Conservation (phyloP, 2,797 vertebrate genomes). For the Clarias platycephalus region DNA sequence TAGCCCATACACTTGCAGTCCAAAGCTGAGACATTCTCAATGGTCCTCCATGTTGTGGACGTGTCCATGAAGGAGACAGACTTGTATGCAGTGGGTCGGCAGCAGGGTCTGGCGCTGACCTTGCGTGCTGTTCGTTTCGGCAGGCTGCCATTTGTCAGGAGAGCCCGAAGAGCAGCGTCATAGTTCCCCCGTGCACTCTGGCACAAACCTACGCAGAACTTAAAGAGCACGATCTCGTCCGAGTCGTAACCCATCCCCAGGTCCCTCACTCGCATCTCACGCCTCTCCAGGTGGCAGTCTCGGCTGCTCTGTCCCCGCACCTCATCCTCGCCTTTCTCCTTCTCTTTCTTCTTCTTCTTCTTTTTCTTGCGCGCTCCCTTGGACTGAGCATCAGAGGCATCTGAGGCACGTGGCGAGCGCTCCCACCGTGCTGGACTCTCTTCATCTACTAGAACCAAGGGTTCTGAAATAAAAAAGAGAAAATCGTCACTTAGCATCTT, state of each 20-base stretch:
- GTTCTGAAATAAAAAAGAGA: conserved; percentile 60
- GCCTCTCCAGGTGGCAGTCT: conserved; percentile 83
- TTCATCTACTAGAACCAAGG: conserved; percentile 69
- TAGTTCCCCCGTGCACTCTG: conserved; percentile 83
- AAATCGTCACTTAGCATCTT: background rate
- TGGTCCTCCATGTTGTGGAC: conserved; percentile 87
- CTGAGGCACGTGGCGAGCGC: conserved; percentile 62
- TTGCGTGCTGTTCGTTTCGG: conserved; percentile 66
- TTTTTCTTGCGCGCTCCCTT: conserved; percentile 71
- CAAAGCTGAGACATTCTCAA: conserved; percentile 85
- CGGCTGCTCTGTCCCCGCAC: conserved; percentile 74
- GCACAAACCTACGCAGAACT: conserved; percentile 92
- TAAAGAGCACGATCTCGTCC: conserved; percentile 89
- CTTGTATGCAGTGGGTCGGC: conserved; percentile 87
- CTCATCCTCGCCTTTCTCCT: conserved; percentile 68
- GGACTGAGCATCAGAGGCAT: conserved; percentile 61
- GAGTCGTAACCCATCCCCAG: conserved; percentile 91
- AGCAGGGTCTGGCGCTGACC: conserved; percentile 86
- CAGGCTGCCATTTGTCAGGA: conserved; percentile 80
- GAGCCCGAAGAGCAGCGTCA: conserved; percentile 81
- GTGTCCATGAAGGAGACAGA: conserved; percentile 91
- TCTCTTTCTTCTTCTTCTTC: conserved; percentile 72
- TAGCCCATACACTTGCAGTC: conserved; percentile 91
- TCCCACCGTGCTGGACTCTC: conserved; percentile 74
- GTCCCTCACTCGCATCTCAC: conserved; percentile 85